Evolutionary conservation across 2,797 vertebrate species (phyloP), one percentile per base, ranked within the genome.

Genomic region (Parotocinclus haroldoi): DNA sequence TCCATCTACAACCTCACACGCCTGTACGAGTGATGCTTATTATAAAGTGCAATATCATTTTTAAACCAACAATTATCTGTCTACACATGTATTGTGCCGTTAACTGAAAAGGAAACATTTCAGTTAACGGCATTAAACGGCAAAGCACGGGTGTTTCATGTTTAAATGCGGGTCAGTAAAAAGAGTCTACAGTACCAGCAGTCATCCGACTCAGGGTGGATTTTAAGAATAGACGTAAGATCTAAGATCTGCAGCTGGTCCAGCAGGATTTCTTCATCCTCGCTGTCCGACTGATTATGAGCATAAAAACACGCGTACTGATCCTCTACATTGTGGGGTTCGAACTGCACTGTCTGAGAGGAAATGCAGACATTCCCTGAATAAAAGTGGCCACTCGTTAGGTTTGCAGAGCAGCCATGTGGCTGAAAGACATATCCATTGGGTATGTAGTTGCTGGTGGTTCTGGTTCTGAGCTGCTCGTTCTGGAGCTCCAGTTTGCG

Each of bases 401-500:
- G 18, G 11, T 58, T 77, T 1, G 71, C 82, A 49, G 71, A 71
- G 79, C 82, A 82, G 72, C 79, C 52, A 78, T 84, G 19, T 74
- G 72, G 70, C 80, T 89, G 78, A 54, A 85, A 76, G 75, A 74
- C 82, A 79, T 80, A 88, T 58, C 87, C 87, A 79, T 86, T 84
- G 74, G 75, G 66, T 52, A 80, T 73, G 74, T 91, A 79, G 76
- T 91, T 85, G 82, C 90, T 90, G 63, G 91, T 89, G 40, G 94
- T 93, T 64, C 93, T 79, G 51, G 85, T 96, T 78, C 95, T 88
- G 74, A 98, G 87, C 90, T 96, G 95, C 80, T 97, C 95, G 84
- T 97, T 98, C 66, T 98, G 95, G 78, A 87, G 91, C 86, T 98
- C 95, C 88, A 98, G 80, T 85, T 94, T 95, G 69, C 95, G 90